Conservation (phyloP, 2,797 vertebrate species). For the Chloroceryle inda region DNA sequence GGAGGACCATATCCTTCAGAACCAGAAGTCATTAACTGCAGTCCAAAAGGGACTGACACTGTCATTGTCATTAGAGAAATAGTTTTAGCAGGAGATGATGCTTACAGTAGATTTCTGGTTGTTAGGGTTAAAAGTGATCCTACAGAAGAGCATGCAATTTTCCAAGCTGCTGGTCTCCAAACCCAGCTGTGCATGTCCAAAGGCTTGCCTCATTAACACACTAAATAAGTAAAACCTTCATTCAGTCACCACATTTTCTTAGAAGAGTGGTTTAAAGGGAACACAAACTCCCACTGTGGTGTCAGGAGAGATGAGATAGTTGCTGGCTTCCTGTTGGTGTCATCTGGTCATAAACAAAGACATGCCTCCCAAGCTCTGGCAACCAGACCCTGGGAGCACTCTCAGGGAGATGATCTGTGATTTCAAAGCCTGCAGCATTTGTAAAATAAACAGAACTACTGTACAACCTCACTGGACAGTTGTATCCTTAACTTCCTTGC, state of each 20-base stretch:
- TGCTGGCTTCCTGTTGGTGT: neutral
- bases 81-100: neutral
- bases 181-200: neutral
- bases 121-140: neutral
- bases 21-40: neutral
- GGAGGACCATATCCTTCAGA: neutral
- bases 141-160: neutral
- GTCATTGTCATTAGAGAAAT: neutral
- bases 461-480: neutral
- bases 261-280: neutral
- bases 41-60: neutral
- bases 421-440: neutral
- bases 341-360: neutral
- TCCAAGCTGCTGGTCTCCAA: neutral
- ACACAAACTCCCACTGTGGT: accelerated
- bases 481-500: neutral
- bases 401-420: neutral
- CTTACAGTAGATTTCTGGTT: neutral
- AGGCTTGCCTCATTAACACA: neutral
- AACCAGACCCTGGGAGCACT: neutral
- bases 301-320: neutral
- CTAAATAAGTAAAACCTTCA: neutral
- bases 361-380: neutral
- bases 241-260: neutral
- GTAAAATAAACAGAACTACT: neutral